phyloP scores from a whole-genome alignment of 2,888 invertebrate genomes.

The Caenorhabditis japonica region DNA sequence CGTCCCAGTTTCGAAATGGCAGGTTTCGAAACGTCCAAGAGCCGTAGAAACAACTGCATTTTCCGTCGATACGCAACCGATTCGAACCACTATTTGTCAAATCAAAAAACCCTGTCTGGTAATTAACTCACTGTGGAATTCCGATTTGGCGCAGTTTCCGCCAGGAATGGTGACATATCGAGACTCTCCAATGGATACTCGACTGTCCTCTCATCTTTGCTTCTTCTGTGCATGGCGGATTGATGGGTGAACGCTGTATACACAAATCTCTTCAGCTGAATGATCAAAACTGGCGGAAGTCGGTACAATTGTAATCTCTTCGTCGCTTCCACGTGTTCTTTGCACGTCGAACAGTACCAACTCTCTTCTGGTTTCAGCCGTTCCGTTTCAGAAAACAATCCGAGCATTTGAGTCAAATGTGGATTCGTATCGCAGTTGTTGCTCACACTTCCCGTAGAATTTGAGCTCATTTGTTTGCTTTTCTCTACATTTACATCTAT shows the following conservation, averaged over 20 bases:
- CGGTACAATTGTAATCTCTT: slow-evolving; percentile 78
- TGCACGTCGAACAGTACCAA: slow-evolving; percentile 77
- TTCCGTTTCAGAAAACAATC: slow-evolving; percentile 80
- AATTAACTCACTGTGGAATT: slow-evolving; percentile 43
- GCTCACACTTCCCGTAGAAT: slow-evolving; percentile 7
- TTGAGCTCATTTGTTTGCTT: slow-evolving; percentile 11
- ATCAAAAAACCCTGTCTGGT: not conserved
- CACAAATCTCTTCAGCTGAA: slow-evolving; percentile 78
- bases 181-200: slow-evolving; percentile 72
- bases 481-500: slow-evolving; percentile 32
- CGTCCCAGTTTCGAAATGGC: too few relatives aligned
- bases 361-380: slow-evolving; percentile 79
- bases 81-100: too few relatives aligned
- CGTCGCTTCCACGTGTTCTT: slow-evolving; percentile 77
- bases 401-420: slow-evolving; percentile 61
- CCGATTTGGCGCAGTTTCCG: slow-evolving; percentile 65
- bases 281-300: slow-evolving; percentile 77
- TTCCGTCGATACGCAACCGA: too few relatives aligned
- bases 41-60: too few relatives aligned
- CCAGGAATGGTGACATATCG: slow-evolving; percentile 65
- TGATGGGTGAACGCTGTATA: slow-evolving; percentile 70
- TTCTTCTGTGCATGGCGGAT: slow-evolving; percentile 60
- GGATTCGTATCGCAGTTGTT: slow-evolving; percentile 21
- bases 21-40: too few relatives aligned
- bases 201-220: slow-evolving; percentile 68